Evolutionary conservation across 2,113 vertebrate species (phyloP), one percentile per base, ranked within the genome.

Genomic region (Sinosuthora webbiana): DNA sequence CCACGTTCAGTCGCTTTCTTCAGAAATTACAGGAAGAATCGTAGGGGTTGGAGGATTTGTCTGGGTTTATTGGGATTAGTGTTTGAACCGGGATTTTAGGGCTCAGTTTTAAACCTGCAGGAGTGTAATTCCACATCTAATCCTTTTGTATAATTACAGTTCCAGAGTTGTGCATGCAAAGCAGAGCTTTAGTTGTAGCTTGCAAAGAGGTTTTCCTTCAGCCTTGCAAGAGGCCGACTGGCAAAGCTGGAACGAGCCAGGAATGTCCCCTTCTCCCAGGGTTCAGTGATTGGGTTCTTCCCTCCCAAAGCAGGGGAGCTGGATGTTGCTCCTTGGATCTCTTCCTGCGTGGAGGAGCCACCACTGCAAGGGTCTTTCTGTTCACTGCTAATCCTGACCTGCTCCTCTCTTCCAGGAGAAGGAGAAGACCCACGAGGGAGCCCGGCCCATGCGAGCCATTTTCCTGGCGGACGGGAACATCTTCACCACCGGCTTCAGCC

Each of bases 401-500:
- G 21, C 53, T 15, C 27, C 19, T 95, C 39, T 90, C 52, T 93
- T 91, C 9, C 98, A 99, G 99, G 99, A 99, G 97, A 99, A 99
- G 52, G 99, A 99, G 78, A 99, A 99, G 79, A 99, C 99, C 15
- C 99, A 99, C 0, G 99, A 99, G 84, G 99, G 99, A 7, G 99
- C 99, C 6, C 97, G 99, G 16, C 99, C 99, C 56, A 99, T 99
- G 98, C 97, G 99, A 78, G 99, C 99, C 96, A 99, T 99, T 95
- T 99, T 99, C 95, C 98, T 99, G 24, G 94, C 99, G 0, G 98
- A 99, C 1, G 99, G 99, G 27, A 99, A 99, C 15, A 94, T 99
- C 95, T 99, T 99, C 95, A 99, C 99, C 53, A 99, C 99, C 2
- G 99, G 99, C 14, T 99, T 99, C 97, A 99, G 99, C 92, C 99